phyloP scores from a whole-genome alignment of 2,113 vertebrate species.

The Caracal caracal region DNA sequence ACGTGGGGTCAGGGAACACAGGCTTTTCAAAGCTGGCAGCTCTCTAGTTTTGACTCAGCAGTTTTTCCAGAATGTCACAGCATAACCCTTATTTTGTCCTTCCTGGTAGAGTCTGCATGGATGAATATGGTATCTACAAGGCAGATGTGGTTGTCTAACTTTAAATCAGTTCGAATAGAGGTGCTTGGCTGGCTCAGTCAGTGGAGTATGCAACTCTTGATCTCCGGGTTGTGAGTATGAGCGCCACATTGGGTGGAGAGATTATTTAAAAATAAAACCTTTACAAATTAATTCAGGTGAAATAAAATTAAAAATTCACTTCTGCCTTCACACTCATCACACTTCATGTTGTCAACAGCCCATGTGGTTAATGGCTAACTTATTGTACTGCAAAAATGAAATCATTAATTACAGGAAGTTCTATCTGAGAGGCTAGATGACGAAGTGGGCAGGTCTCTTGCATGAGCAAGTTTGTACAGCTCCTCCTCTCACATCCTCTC shows the following conservation, averaged over 20 bases:
- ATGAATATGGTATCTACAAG: neutral
- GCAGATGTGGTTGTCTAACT: neutral
- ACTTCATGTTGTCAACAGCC: neutral
- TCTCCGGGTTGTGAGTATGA: neutral
- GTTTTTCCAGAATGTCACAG: neutral
- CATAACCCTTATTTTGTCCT: too few relatives aligned
- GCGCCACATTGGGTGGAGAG: too few relatives aligned
- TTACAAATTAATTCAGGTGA: neutral
- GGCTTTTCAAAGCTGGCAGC: neutral
- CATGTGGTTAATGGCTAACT: neutral
- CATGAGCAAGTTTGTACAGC: neutral
- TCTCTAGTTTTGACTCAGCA: neutral
- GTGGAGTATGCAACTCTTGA: neutral
- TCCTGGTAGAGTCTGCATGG: neutral
- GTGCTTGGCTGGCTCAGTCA: neutral
- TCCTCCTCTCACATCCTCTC: conserved; percentile 46
- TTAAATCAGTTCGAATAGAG: neutral
- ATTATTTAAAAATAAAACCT: neutral
- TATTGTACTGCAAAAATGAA: fast-evolving
- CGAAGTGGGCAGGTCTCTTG: neutral
- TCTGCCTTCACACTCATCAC: neutral
- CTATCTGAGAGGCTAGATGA: neutral
- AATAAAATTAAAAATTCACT: neutral
- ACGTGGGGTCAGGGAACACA: neutral
- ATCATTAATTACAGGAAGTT: neutral